Base-by-base conservation (phyloP, 2,797 vertebrate species). In the Sparidentex hasta region DNA sequence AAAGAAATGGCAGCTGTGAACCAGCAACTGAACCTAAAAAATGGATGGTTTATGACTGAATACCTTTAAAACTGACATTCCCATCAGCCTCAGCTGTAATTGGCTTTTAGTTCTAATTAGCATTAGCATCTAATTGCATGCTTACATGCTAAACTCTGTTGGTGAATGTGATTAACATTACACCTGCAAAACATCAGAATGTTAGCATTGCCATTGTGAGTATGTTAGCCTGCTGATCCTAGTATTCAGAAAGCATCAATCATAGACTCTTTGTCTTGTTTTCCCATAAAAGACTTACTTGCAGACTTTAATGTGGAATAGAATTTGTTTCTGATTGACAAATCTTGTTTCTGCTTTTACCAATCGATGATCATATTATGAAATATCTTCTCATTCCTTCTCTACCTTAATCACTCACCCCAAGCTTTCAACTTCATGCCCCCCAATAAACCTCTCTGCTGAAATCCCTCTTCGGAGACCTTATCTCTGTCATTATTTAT, bases 271-370 rank as follows among this genome's bases (percentile, higher is more conserved):
- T 27, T 20, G 5, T 21, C 21, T 55, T 55, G 23, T 25, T 63
- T 90, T 88, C 48, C 70, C 87, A 55, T 92, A 89, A 51, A 90
- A 90, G 75, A 77, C 79, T 11, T 41, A 14, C 27, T 56, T 27
- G 9, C 1, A 1, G 33, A 52, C 11, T 38, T 38, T 50, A 41
- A 7, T 33, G 5, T 33, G 5, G 29, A 20, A 2, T 0, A 41
- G 4, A 6, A 33, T 27, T 63, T 4, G 20, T 11, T 3, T 17
- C 16, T 48, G 47, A 46, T 18, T 12, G 55, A 51, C 20, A 50
- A 23, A 3, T 52, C 23, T 11, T 54, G 2, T 61, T 59, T 38
- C 46, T 61, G 18, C 14, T 23, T 23, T 44, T 0, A 54, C 54
- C n/a, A 65, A 25, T 7, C 16, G 56, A 14, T 0, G 25, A 58